Evolutionary conservation across 2,888 invertebrate genomes (phyloP).

Genomic region (Galerucella nymphaeae): DNA sequence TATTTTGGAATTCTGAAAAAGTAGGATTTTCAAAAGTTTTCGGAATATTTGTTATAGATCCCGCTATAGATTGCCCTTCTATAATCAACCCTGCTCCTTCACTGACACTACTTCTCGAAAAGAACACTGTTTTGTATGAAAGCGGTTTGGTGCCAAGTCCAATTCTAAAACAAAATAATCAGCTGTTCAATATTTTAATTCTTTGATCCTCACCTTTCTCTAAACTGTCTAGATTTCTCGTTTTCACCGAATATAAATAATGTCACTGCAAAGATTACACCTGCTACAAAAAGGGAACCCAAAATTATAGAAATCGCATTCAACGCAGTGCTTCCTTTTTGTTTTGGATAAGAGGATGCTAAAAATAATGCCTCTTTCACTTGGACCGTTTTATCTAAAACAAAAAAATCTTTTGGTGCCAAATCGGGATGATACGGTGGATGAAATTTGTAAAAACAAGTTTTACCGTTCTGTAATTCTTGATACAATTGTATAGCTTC

Average conservation of each 20-base stretch:
- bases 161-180: slow-evolving; percentile 6
- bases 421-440: no score
- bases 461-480: slow-evolving; percentile 33
- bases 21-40: slow-evolving; percentile 58
- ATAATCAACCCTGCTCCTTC: slow-evolving; percentile 53
- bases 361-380: not conserved
- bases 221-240: not conserved
- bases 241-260: slow-evolving; percentile 15
- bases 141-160: slow-evolving; percentile 15
- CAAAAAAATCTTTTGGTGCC: not conserved
- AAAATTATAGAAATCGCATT: slow-evolving; percentile 13
- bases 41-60: slow-evolving; percentile 53
- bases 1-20: slow-evolving; percentile 46
- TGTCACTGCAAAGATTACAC: slow-evolving; percentile 17
- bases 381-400: slow-evolving; percentile 7
- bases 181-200: no score
- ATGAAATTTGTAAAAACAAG: no score
- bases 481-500: slow-evolving; percentile 44
- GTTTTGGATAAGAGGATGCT: not conserved
- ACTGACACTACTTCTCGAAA: slow-evolving; percentile 51
- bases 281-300: slow-evolving; percentile 13
- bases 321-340: slow-evolving; percentile 1
- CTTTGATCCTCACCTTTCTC: slow-evolving; percentile 3
- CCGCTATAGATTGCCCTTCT: slow-evolving; percentile 50
- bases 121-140: slow-evolving; percentile 40